These are phyloP conservation scores for Drosophila niveifrons DNA, from an alignment of 2,888 invertebrate genomes.

Conservation along the genomic window DNA sequence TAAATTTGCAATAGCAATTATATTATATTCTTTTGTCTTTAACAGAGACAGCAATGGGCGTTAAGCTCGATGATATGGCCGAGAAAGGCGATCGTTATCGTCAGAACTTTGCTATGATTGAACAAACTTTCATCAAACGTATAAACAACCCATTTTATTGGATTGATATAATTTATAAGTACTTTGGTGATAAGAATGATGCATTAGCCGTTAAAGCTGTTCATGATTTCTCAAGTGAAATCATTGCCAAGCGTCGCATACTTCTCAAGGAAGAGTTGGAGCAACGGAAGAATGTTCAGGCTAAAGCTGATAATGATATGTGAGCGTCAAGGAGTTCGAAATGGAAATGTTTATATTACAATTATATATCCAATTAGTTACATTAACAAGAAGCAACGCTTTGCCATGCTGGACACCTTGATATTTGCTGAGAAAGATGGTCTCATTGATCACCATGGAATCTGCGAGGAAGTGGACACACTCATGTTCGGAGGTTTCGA, in stretches of 20 bases:
- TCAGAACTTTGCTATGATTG: conserved; percentile 67
- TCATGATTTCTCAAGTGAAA: conserved; percentile 78
- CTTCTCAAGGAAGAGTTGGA: conserved; percentile 53
- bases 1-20: not conserved
- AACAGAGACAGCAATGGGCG: conserved; percentile 80
- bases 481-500: conserved; percentile 86
- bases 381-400: conserved; percentile 67
- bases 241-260: conserved; percentile 75
- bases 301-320: conserved; percentile 36
- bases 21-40: too few relatives aligned
- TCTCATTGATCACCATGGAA: conserved; percentile 84
- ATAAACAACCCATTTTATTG: conserved; percentile 69
- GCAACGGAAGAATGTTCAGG: not conserved
- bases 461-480: conserved; percentile 90
- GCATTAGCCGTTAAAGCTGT: conserved; percentile 56
- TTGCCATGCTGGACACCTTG: conserved; percentile 78
- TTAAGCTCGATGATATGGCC: conserved; percentile 76
- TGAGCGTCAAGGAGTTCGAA: conserved; percentile 1
- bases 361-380: conserved; percentile 36
- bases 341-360: not conserved
- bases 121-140: conserved; percentile 67
- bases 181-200: conserved; percentile 56
- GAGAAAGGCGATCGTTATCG: conserved; percentile 77
- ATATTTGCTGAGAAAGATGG: conserved; percentile 74
- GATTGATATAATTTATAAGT: conserved; percentile 55